Conservation (phyloP, 2,888 invertebrate species). For the Epirrita christyi region DNA sequence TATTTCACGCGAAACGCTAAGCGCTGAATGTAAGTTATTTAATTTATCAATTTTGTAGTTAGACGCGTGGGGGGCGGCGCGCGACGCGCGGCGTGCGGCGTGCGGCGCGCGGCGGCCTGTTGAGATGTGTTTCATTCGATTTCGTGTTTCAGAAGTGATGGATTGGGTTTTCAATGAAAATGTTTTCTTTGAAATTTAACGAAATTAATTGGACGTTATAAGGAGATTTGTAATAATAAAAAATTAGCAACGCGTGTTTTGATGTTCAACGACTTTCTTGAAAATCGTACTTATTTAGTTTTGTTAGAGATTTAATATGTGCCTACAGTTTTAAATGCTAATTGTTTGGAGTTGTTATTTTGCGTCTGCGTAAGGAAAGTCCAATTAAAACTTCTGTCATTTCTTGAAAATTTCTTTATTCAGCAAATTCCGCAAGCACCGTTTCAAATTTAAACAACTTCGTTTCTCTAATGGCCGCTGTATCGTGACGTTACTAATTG, state of each 20-base stretch:
- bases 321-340: background rate
- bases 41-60: constrained; percentile 44
- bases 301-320: background rate
- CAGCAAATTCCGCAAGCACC: constrained; percentile 12
- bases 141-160: constrained; percentile 1
- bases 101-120: background rate
- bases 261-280: too few species aligned
- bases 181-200: too few species aligned
- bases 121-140: constrained; percentile 10
- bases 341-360: background rate
- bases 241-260: too few species aligned
- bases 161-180: background rate
- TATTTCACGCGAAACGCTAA: constrained; percentile 42
- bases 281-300: too few species aligned
- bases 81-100: background rate
- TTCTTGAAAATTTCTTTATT: background rate
- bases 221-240: too few species aligned
- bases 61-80: constrained; percentile 4
- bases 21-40: constrained; percentile 48
- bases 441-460: constrained; percentile 17
- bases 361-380: constrained; percentile 3
- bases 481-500: constrained; percentile 25
- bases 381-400: constrained; percentile 19
- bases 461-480: constrained; percentile 15
- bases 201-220: too few species aligned